These are phyloP conservation scores for Cataglyphis hispanica DNA, from an alignment of 1,140 invertebrate species.

Conservation along the genomic window DNA sequence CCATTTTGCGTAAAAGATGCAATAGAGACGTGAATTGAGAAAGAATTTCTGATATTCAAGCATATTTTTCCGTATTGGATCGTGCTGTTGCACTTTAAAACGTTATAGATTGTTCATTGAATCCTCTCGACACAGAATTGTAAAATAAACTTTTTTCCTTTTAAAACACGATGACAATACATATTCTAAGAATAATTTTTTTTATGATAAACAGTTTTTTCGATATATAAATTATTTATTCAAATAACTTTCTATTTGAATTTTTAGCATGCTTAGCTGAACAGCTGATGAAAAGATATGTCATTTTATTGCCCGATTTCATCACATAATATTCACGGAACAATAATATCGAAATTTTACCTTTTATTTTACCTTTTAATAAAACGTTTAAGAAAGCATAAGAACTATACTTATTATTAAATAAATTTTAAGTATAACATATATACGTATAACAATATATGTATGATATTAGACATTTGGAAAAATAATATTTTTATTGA, in stretches of 20 bases:
- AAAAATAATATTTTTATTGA: conserved; percentile 27
- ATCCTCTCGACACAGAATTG: conserved; percentile 23
- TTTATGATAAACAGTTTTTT: conserved; percentile 13
- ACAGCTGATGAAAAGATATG: conserved; percentile 13
- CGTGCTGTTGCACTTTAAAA: conserved; percentile 38
- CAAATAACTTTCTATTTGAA: conserved; percentile 4
- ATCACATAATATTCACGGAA: background rate
- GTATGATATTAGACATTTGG: too few species aligned
- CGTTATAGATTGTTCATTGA: conserved; percentile 46
- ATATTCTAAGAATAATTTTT: conserved; percentile 41
- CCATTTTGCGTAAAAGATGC: background rate
- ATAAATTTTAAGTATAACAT: background rate
- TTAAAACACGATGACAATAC: background rate
- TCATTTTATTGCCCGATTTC: background rate
- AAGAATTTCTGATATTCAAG: conserved; percentile 53
- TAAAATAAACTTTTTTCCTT: conserved; percentile 49
- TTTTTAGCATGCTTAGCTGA: background rate
- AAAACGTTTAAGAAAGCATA: too few species aligned
- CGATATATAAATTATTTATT: conserved; percentile 18
- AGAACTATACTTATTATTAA: background rate
- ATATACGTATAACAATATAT: too few species aligned
- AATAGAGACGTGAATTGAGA: background rate
- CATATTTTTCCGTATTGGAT: conserved; percentile 29
- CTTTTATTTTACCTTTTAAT: too few species aligned
- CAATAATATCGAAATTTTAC: conserved; percentile 16